Conservation (phyloP, 2,113 vertebrate species). For the Electrona antarctica region DNA sequence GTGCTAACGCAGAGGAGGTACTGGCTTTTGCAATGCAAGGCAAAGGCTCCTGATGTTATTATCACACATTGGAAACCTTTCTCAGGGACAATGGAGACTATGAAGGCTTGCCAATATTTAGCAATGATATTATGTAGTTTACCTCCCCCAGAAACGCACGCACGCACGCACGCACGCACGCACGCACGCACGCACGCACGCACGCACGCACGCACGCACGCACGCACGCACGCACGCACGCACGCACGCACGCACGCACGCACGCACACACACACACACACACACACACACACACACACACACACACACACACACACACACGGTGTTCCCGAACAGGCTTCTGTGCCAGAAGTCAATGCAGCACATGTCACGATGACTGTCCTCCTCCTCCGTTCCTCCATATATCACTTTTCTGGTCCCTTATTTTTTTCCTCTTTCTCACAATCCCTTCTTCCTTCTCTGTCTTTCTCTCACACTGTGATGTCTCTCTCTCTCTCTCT, state of each 20-base stretch:
- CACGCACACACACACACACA: no score
- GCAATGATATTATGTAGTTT: no score
- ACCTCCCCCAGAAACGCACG: not conserved
- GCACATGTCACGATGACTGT: not conserved
- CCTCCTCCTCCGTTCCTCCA: not conserved
- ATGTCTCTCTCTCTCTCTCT: not conserved
- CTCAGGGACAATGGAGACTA: not conserved
- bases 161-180: not conserved
- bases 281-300: not conserved
- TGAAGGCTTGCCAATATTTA: no score
- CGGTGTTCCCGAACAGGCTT: constrained; percentile 1
- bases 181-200: constrained; percentile 11
- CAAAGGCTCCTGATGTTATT: constrained; percentile 13
- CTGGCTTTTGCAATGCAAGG: constrained; percentile 12
- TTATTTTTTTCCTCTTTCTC: no score
- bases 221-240: no score
- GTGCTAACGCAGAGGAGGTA: constrained; percentile 12
- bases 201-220: not conserved
- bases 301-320: not conserved
- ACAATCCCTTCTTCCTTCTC: not conserved
- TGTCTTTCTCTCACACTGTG: not conserved
- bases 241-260: no score
- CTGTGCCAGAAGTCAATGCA: not conserved
- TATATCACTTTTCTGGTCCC: not conserved
- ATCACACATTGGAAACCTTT: constrained; percentile 11